A percentile compares a stretch with the other conserved stretches of the same genome.
phyloP scores from a whole-genome alignment of 2,113 vertebrate species.

The Aphyosemion australe region DNA sequence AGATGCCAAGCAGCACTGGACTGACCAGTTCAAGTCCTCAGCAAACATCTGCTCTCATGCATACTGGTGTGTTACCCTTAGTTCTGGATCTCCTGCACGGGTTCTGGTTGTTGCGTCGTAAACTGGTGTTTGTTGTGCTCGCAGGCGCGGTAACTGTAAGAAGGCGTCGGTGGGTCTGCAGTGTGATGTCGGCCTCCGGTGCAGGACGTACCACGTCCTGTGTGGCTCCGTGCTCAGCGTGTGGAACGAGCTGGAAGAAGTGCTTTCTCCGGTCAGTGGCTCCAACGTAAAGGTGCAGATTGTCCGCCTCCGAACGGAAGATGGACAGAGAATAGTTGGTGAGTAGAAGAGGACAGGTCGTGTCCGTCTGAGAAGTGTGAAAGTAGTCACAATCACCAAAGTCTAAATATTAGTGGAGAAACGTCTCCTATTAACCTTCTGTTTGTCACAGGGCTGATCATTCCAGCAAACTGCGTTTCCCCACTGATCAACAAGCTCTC shows the following conservation, averaged over 20 bases:
- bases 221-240: slow-evolving; percentile 97
- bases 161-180: slow-evolving; percentile 92
- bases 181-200: slow-evolving; percentile 94
- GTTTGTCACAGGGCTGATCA: slow-evolving; percentile 87
- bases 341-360: slow-evolving; percentile 28
- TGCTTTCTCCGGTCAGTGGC: slow-evolving; percentile 92
- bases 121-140: background rate
- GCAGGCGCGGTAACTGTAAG: slow-evolving; percentile 97
- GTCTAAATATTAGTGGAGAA: too few relatives aligned
- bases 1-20: slow-evolving; percentile 92
- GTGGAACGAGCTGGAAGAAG: slow-evolving; percentile 97
- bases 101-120: too few relatives aligned
- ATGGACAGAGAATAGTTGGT: slow-evolving; percentile 97
- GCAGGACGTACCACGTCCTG: slow-evolving; percentile 90
- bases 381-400: too few relatives aligned
- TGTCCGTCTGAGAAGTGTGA: too few relatives aligned
- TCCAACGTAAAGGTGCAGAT: slow-evolving; percentile 98
- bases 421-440: background rate
- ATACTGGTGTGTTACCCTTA: slow-evolving; percentile 86
- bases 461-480: slow-evolving; percentile 94
- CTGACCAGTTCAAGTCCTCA: slow-evolving; percentile 92
- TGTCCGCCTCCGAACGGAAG: slow-evolving; percentile 92
- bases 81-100: too few relatives aligned
- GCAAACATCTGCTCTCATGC: slow-evolving; percentile 95
- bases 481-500: slow-evolving; percentile 94